Evolutionary conservation across 2,113 vertebrate genomes (phyloP).

Genomic region (Illadopsis cleaveri): DNA sequence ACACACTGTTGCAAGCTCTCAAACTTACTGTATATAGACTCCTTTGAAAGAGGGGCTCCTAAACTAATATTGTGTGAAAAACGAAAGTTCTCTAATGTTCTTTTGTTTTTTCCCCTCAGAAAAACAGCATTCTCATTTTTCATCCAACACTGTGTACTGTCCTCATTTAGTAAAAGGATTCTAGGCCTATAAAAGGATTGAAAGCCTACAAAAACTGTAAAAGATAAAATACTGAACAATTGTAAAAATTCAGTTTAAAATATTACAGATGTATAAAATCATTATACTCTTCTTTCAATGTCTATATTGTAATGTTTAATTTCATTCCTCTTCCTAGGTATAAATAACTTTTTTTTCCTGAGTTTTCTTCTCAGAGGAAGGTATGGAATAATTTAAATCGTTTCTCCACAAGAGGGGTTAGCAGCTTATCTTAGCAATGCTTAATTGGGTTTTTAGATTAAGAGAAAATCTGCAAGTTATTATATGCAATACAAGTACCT

Average conservation of each 20-base stretch:
- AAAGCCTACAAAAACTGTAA: background rate
- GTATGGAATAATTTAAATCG: background rate
- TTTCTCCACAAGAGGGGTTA: background rate
- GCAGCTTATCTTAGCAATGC: background rate
- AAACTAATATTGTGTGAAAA: background rate
- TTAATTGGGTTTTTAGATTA: conserved; percentile 47
- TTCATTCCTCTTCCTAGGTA: background rate
- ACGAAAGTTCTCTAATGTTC: background rate
- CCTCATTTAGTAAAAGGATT: background rate
- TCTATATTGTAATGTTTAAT: background rate
- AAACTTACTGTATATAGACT: background rate
- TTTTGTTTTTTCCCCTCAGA: background rate
- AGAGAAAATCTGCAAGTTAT: conserved; percentile 21
- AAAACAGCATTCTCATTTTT: background rate
- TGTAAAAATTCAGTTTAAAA: background rate
- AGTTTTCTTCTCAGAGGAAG: background rate
- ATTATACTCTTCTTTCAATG: background rate
- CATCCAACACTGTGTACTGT: background rate
- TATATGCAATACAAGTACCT: conserved; percentile 51
- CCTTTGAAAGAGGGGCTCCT: background rate
- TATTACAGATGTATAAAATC: background rate
- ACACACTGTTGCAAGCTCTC: background rate
- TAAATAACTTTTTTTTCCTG: background rate
- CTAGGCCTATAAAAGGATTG: too few relatives aligned
- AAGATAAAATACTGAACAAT: background rate